phyloP scores from a whole-genome alignment of 2,888 invertebrate genomes.

The Sesia apiformis region DNA sequence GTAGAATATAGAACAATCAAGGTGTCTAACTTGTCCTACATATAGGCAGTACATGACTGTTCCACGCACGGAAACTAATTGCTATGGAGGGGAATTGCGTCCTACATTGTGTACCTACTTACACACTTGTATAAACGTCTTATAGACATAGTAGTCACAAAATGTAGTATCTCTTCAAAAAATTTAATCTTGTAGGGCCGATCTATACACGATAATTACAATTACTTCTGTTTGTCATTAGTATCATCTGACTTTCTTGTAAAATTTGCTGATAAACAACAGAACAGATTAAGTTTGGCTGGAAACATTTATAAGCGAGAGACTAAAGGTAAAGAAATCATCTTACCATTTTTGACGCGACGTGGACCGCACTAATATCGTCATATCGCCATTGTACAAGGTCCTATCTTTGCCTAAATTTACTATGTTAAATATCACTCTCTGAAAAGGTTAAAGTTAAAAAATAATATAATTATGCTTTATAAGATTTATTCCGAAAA shows the following conservation, averaged over 20 bases:
- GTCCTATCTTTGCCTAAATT: slow-evolving; percentile 95
- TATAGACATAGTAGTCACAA: no score
- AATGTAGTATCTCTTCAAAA: no score
- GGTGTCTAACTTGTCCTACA: not conserved
- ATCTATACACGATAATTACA: no score
- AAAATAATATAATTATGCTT: not conserved
- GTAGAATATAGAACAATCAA: not conserved
- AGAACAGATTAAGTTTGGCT: no score
- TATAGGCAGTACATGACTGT: not conserved
- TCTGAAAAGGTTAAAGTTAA: slow-evolving; percentile 67
- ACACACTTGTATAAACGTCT: not conserved
- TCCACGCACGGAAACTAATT: slow-evolving; percentile 2
- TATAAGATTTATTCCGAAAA: no score
- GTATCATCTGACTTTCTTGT: no score
- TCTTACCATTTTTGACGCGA: slow-evolving; percentile 92
- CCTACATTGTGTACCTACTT: not conserved
- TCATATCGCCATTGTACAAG: slow-evolving; percentile 91
- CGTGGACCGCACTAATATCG: slow-evolving; percentile 94
- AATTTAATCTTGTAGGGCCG: no score
- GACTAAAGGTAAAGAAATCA: no score
- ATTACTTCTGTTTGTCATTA: no score
- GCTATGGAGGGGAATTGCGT: not conserved
- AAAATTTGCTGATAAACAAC: no score
- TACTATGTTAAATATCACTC: slow-evolving; percentile 97
- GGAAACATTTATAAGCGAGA: no score